Percentiles rank a stretch among this genome's conserved stretches.
phyloP scores from a whole-genome alignment of 2,113 vertebrate species.

The Hucho hucho region DNA sequence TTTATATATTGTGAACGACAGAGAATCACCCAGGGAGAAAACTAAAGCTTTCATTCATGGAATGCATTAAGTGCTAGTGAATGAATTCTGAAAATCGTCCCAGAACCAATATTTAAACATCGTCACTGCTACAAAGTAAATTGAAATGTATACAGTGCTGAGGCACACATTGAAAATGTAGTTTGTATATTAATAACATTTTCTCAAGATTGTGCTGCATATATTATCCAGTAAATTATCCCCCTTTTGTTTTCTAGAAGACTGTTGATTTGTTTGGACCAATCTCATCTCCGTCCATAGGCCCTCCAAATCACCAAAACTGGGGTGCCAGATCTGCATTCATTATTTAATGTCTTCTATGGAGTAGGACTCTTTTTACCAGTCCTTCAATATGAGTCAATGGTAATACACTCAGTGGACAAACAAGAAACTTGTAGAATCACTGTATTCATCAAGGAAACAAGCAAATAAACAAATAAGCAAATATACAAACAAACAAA shows the following conservation, averaged over 20 bases:
- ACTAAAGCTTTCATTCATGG: slow-evolving; percentile 12
- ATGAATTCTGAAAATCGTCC: slow-evolving; percentile 44
- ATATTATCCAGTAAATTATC: slow-evolving; percentile 48
- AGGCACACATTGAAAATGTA: slow-evolving; percentile 24
- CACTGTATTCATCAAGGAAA: background rate
- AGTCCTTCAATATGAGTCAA: background rate
- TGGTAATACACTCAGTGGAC: background rate
- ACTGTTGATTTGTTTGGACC: slow-evolving; percentile 27
- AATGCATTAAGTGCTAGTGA: slow-evolving; percentile 8
- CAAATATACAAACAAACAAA: too few species aligned
- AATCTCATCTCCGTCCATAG: slow-evolving; percentile 5
- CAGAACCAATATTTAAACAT: slow-evolving; percentile 39
- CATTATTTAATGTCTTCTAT: slow-evolving; percentile 17
- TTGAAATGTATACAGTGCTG: slow-evolving; percentile 17
- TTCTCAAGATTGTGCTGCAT: slow-evolving; percentile 29
- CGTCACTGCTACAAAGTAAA: slow-evolving; percentile 13
- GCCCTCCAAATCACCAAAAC: slow-evolving; percentile 16
- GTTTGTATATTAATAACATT: slow-evolving; percentile 45
- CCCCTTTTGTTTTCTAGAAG: slow-evolving; percentile 38
- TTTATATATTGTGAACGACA: background rate
- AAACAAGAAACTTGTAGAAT: background rate
- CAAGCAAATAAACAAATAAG: too few species aligned
- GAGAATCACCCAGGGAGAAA: slow-evolving; percentile 9
- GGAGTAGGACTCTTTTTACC: background rate
- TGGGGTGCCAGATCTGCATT: slow-evolving; percentile 8